Evolutionary conservation across 1,140 invertebrate genomes (phyloP), one percentile per base, ranked within the genome.

Genomic region (Cardiocondyla obscurior): DNA sequence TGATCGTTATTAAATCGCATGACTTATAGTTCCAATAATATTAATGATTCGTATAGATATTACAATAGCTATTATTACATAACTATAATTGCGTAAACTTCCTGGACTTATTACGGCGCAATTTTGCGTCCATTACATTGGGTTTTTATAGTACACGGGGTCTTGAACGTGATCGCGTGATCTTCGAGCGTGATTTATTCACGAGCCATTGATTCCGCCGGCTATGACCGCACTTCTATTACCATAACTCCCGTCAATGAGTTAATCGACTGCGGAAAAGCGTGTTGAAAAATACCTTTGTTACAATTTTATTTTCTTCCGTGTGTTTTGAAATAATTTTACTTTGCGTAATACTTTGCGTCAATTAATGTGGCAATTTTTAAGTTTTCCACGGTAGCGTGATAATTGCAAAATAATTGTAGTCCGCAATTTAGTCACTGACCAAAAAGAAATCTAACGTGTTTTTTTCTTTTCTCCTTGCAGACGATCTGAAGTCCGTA

Each of bases 401-500:
- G n/a, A n/a, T 33, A 46, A 60, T 60, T 28, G 46, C 44, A 2
- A 44, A n/a, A 10, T 14, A 44, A 44, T 74, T 12, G 10, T 16
- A 62, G 1, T 22, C 6, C n/a, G n/a, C 5, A 8, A 8, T 8
- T 39, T 10, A 39, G 2, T 39, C 36, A 39, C 7, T 39, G 7
- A 39, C 10, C 10, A 39, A 39, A 6, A 39, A 39, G 36, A 39
- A 8, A 39, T 39, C 14, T 46, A 69, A 53, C 25, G n/a, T 2
- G 10, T 10, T 4, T 10, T 39, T 42, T 79, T 67, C 22, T 79
- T n/a, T 74, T 94, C n/a, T n/a, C n/a, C n/a, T 46, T 94, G 1
- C 94, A 97, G 96, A 95, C 94, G 94, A 96, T 91, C 94, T 95
- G 91, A 94, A 95, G 84, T 94, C 94, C 88, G 95, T 96, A 85